Percentiles rank a stretch among this genome's conserved stretches.
phyloP scores from a whole-genome alignment of 2,888 invertebrate species.

The Ceraclea dissimilis region DNA sequence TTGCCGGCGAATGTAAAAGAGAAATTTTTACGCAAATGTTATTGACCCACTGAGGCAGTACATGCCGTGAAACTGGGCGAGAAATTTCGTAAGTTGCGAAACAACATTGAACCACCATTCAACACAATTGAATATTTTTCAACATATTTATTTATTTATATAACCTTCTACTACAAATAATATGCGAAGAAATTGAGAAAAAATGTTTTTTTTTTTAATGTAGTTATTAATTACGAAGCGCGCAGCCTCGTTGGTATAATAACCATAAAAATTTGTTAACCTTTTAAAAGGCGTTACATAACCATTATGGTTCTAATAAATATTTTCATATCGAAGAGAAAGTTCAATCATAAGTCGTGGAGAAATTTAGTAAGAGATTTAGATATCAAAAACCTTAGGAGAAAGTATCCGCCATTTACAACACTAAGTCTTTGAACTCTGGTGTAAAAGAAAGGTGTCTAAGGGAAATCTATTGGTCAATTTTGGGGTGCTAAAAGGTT shows the following conservation, averaged over 20 bases:
- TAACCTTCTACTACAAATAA: neutral
- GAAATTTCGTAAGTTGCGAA: no score
- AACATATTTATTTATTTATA: neutral
- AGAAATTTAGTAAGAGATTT: neutral
- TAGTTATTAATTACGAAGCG: no score
- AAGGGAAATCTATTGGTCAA: no score
- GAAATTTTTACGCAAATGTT: neutral
- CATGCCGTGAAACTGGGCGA: no score
- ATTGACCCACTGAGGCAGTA: neutral
- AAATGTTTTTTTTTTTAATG: neutral
- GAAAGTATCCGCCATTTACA: neutral
- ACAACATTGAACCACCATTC: no score
- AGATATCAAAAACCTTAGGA: neutral
- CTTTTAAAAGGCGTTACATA: neutral
- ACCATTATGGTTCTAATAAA: no score
- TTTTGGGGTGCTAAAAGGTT: no score
- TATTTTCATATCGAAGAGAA: no score
- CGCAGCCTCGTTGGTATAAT: neutral
- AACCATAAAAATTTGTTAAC: neutral
- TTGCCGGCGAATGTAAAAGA: neutral
- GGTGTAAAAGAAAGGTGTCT: no score
- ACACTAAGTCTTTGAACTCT: no score
- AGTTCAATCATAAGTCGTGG: neutral
- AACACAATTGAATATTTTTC: no score
- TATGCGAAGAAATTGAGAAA: neutral